phyloP scores from a whole-genome alignment of 2,888 invertebrate species.

The Eupithecia exiguata region DNA sequence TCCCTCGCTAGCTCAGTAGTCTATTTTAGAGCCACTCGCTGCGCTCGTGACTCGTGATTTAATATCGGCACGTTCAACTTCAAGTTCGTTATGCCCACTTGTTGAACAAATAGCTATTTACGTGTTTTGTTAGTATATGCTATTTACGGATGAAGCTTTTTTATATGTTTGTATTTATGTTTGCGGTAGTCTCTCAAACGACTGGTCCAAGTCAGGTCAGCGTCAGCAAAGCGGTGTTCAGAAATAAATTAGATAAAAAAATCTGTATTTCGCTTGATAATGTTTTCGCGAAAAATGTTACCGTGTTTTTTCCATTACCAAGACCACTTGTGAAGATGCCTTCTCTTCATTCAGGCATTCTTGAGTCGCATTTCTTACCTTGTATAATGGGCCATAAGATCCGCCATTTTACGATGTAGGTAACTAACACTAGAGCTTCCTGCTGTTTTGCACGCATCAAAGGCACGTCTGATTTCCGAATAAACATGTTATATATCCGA shows the following conservation, averaged over 20 bases:
- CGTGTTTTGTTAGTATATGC: no score
- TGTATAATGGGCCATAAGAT: neutral
- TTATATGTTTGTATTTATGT: no score
- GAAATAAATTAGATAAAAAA: no score
- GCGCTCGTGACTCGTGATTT: no score
- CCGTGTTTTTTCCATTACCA: neutral
- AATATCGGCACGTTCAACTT: no score
- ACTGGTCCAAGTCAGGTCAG: neutral
- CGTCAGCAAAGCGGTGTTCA: no score
- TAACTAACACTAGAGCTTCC: neutral
- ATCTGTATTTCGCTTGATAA: neutral
- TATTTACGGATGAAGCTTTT: no score
- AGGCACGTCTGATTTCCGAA: neutral
- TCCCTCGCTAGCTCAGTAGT: no score
- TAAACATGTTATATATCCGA: slow-evolving; percentile 3
- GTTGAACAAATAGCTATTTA: no score
- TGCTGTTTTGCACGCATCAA: neutral
- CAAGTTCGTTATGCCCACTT: no score
- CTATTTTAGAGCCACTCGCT: no score
- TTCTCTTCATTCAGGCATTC: neutral
- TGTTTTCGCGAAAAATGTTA: neutral
- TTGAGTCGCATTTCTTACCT: neutral
- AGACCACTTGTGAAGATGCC: neutral
- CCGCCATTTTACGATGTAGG: neutral
- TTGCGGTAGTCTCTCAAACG: neutral